Base-by-base conservation (phyloP, 2,888 invertebrate species). In the Chironomus riparius region DNA sequence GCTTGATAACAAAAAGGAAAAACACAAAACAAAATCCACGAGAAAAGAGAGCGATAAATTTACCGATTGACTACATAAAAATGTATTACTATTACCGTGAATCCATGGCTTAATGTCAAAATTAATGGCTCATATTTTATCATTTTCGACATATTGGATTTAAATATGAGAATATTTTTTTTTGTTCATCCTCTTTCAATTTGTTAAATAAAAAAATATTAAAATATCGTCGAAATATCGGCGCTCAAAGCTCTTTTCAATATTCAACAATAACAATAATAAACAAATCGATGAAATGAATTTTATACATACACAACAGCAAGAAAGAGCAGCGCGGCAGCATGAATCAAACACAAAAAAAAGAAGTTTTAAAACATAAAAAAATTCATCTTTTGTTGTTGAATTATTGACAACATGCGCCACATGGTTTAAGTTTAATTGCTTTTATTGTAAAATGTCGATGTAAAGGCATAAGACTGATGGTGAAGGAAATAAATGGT, bases 111-210 rank as follows among this genome's bases (percentile, higher is more conserved):
- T 73, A 73, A 73, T 73, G 73, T 73, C 73, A 73, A 47, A 73
- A 65, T 50, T 73, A 73, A 73, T 73, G 73, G 73, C 62, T 65
- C 73, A 73, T 73, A 73, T 47, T 73, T 73, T 73, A 15, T 73
- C 38, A 73, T 65, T 65, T 65, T 73, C 73, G 73, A 73, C 73
- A 65, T 73, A 65, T 73, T 73, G 73, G 65, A 73, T 73, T 71
- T 56, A 21, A 70, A 70, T 69, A 69, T 38, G 38, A 38, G 38
- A 56, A 56, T 56, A 18, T 28, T 28, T 28, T 56, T 4, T 56
- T 56, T 50, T 15, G 15, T n/a, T 6, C 7, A 18, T 56, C 28
- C 28, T 48, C 56, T 61, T 72, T 72, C 72, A 72, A 72, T 72
- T 72, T 61, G 61, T 61, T 56, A 61, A 56, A 28, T 4, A 28